phyloP scores from a whole-genome alignment of 2,888 invertebrate species.

The Strigamia maritima region DNA sequence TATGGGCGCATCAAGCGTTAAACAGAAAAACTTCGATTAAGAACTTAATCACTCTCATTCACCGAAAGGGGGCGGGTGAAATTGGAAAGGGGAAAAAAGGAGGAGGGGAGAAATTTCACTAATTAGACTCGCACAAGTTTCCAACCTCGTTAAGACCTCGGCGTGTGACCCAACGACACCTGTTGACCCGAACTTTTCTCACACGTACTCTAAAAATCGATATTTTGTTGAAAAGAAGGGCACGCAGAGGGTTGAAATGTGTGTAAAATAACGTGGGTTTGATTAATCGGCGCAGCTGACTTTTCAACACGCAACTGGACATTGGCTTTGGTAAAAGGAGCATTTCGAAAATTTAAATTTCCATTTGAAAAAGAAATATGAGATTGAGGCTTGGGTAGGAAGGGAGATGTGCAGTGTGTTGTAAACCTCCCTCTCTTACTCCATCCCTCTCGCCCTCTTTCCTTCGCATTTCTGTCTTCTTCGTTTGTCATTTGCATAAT shows the following conservation, averaged over 20 bases:
- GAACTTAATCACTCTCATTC: conserved; percentile 15
- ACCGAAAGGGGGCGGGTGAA: background rate
- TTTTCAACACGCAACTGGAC: conserved; percentile 1
- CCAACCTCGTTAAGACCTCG: conserved; percentile 9
- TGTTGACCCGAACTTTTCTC: conserved; percentile 5
- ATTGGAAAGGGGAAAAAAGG: background rate
- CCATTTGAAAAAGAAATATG: conserved; percentile 6
- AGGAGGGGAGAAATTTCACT: background rate
- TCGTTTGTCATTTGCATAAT: conserved; percentile 15
- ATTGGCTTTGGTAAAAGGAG: background rate
- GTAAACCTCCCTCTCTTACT: background rate
- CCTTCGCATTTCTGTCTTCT: conserved; percentile 15
- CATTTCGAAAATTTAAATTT: background rate
- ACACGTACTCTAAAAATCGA: conserved; percentile 15
- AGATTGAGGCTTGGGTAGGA: background rate
- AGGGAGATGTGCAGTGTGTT: background rate
- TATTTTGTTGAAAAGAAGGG: conserved; percentile 4
- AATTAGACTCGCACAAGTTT: conserved; percentile 15
- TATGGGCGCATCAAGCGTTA: conserved; percentile 15
- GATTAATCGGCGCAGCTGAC: conserved; percentile 5
- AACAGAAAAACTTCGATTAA: conserved; percentile 9
- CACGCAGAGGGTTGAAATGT: background rate
- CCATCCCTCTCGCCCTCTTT: background rate
- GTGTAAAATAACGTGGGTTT: background rate
- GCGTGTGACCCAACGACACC: conserved; percentile 6